These are phyloP conservation scores for Conger conger DNA, from an alignment of 2,113 vertebrate genomes.

Conservation along the genomic window DNA sequence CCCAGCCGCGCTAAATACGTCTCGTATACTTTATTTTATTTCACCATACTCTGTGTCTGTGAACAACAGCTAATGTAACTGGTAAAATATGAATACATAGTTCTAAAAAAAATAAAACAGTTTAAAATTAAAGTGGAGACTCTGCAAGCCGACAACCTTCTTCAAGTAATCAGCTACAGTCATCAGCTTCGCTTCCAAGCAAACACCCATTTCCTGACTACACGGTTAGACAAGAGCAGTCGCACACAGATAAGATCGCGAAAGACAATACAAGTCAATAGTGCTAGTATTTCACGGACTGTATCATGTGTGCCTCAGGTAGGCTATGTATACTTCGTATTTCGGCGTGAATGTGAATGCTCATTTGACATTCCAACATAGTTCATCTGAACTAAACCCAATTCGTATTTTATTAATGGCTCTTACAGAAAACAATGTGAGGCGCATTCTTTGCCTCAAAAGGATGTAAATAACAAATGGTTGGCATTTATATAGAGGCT, in stretches of 20 bases:
- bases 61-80: not conserved
- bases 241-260: not conserved
- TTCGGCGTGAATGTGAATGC: no score
- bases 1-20: not conserved
- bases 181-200: not conserved
- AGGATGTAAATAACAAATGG: no score
- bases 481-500: no score
- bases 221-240: not conserved
- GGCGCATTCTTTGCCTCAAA: no score
- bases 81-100: not conserved
- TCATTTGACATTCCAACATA: no score
- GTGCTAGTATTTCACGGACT: not conserved
- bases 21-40: not conserved
- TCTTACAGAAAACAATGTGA: no score
- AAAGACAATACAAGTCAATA: slow-evolving; percentile 1
- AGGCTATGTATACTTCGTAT: no score
- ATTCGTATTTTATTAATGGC: no score
- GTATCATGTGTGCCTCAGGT: no score
- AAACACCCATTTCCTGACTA: slow-evolving; percentile 9
- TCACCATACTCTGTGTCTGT: not conserved
- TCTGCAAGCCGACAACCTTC: not conserved
- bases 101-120: not conserved
- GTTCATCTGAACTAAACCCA: no score
- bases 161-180: not conserved
- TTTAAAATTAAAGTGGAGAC: not conserved